Percentiles rank a stretch among this genome's conserved stretches.
phyloP scores from a whole-genome alignment of 2,797 vertebrate species.

The Carcharodon carcharias region DNA sequence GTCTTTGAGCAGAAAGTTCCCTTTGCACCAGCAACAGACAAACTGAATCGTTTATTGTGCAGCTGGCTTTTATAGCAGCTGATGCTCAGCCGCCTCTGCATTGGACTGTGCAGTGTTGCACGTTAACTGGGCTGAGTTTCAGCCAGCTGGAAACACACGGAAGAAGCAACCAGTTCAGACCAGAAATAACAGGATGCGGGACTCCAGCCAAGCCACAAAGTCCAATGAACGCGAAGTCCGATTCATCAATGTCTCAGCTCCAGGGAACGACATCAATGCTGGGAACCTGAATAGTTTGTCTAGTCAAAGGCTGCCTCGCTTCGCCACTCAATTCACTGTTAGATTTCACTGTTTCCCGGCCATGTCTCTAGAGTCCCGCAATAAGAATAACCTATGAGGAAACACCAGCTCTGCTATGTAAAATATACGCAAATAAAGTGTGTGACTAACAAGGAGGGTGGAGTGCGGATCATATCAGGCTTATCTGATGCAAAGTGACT shows the following conservation, averaged over 20 bases:
- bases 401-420: background rate
- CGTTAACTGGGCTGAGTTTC: background rate
- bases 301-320: background rate
- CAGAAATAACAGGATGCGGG: conserved; percentile 28
- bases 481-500: background rate
- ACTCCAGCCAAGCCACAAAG: background rate
- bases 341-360: background rate
- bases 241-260: background rate
- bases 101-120: background rate
- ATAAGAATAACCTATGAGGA: background rate
- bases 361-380: background rate
- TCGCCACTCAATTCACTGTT: background rate
- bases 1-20: background rate
- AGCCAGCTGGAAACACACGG: background rate
- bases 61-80: background rate
- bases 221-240: background rate
- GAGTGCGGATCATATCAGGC: too few relatives aligned
- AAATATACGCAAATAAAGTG: background rate
- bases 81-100: background rate
- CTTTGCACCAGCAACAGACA: background rate
- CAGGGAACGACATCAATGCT: background rate
- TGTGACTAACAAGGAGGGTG: background rate
- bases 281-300: background rate
- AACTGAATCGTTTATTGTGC: background rate
- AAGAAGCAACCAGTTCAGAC: conserved; percentile 31